Evolutionary conservation across 2,888 invertebrate species (phyloP), one percentile per base, ranked within the genome.

Genomic region (Sinotaia quadrata): DNA sequence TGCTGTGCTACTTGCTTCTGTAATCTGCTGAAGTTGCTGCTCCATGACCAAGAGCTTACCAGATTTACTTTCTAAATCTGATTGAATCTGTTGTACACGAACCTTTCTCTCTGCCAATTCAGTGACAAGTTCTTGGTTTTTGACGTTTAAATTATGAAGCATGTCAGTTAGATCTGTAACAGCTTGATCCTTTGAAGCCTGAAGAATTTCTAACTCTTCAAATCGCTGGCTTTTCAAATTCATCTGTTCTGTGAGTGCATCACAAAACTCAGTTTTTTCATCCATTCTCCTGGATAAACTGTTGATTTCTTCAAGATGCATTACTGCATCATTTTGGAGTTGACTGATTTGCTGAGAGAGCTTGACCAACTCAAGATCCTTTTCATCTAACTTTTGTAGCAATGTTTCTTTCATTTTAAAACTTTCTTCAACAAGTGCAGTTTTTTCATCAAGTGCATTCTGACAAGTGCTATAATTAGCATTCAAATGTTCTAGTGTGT

Each of bases 391-490:
- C 36, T 37, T 15, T n/a, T 63, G 21, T 3, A 51, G 27, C 29
- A 63, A 29, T 24, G 37, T 36, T 10, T 54, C 41, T 27, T 54
- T 63, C 18, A 41, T 41, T 27, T 29, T 21, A n/a, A 27, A 21
- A 34, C 18, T 37, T 54, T 63, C 54, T 41, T 63, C 54, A 8
- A 44, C 27, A 21, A 60, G n/a, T 15, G 29, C 10, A 15, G 49
- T n/a, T 33, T 63, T 63, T n/a, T 63, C 63, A 21, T 63, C 58
- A 12, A 58, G 27, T 15, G 27, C 10, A 29, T 44, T 29, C 12
- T 34, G 41, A 7, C 52, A 44, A 33, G 21, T 52, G 24, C 33
- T 33, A 34, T 37, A 41, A 24, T 33, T 33, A 18, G 33, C 27
- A 51, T 65, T 51, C 12, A 12, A 44, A 24, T 52, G 47, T 49